Base-by-base conservation (phyloP, 1,140 invertebrate genomes). In the Drosophila pectinifera region DNA sequence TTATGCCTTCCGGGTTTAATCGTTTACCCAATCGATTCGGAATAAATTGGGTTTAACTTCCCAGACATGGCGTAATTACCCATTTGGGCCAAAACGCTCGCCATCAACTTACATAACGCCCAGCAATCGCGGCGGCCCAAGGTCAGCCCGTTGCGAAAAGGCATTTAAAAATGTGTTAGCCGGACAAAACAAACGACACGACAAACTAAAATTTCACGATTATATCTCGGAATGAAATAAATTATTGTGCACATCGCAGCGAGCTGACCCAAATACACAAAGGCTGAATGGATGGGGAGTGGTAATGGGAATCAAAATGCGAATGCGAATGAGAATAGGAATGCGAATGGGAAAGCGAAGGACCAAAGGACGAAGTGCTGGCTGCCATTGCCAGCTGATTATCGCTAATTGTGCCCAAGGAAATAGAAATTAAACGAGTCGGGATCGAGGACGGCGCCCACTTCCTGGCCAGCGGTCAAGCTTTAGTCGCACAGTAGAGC, bases 181-280 rank as follows among this genome's bases (percentile, higher is more conserved):
- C 42, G 22, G 31, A n/a, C 41, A 41, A 72, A 76, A 57, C 46
- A 72, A 84, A 79, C 55, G 56, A 57, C 53, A 80, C 59, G 64
- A 75, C 56, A 58, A 72, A 75, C 70, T 76, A 72, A 75, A 83
- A 63, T 67, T 58, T 54, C 8, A 18, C 58, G 84, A 89, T 89
- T 78, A 69, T 39, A 89, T 89, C 84, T 84, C 48, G 57, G 67
- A 89, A 78, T 68, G 65, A 89, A 89, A 89, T 84, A 89, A 89
- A 89, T 84, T 83, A 78, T 79, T 62, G 56, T 51, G 68, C 68
- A 73, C 67, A 85, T 80, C 77, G 83, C 83, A 88, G 62, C 58
- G 70, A 65, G 58, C 34, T 86, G 84, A 88, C 83, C 83, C 84
- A 89, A 80, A 88, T 89, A 70, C 43, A 74, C 45, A 57, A 45